A percentile compares a stretch with the other conserved stretches of the same genome.
These are phyloP conservation scores for Myotis davidii DNA, from an alignment of 2,113 vertebrate species.

Conservation along the genomic window DNA sequence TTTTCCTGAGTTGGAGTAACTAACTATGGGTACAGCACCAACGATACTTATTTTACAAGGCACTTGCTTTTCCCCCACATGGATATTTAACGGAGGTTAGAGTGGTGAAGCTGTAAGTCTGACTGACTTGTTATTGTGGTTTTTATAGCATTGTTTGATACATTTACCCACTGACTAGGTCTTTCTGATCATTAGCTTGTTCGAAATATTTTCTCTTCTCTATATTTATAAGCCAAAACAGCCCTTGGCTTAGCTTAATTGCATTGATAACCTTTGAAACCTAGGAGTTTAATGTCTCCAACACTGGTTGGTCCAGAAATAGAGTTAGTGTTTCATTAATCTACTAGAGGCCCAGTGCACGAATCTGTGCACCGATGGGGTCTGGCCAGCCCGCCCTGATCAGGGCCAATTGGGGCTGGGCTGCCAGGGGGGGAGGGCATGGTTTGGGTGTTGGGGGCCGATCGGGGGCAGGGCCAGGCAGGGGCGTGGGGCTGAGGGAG, in stretches of 20 bases:
- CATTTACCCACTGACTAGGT: conserved; percentile 92
- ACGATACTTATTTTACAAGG: conserved; percentile 91
- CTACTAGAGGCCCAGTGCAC: conserved; percentile 69
- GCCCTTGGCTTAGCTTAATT: neutral
- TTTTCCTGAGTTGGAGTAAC: conserved; percentile 86
- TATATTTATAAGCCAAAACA: conserved; percentile 86
- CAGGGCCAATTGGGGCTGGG: too few relatives aligned
- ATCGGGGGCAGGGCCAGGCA: too few relatives aligned
- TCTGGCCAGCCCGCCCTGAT: too few relatives aligned
- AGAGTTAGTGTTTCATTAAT: conserved; percentile 90
- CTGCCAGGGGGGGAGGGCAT: too few relatives aligned
- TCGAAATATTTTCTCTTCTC: conserved; percentile 95
- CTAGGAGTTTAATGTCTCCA: neutral
- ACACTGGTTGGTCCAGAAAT: neutral
- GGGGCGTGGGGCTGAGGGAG: too few relatives aligned
- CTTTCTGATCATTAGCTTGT: conserved; percentile 93
- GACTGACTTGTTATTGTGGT: conserved; percentile 88
- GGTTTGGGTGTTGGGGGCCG: too few relatives aligned
- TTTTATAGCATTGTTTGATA: conserved; percentile 94
- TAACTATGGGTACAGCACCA: conserved; percentile 90
- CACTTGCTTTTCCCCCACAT: conserved; percentile 88
- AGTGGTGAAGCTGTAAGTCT: conserved; percentile 86
- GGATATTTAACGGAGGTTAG: conserved; percentile 87
- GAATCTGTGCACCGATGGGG: too few relatives aligned
- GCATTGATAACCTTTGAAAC: conserved; percentile 2